phyloP scores from a whole-genome alignment of 2,113 vertebrate genomes.

The Pomatostomus ruficeps region DNA sequence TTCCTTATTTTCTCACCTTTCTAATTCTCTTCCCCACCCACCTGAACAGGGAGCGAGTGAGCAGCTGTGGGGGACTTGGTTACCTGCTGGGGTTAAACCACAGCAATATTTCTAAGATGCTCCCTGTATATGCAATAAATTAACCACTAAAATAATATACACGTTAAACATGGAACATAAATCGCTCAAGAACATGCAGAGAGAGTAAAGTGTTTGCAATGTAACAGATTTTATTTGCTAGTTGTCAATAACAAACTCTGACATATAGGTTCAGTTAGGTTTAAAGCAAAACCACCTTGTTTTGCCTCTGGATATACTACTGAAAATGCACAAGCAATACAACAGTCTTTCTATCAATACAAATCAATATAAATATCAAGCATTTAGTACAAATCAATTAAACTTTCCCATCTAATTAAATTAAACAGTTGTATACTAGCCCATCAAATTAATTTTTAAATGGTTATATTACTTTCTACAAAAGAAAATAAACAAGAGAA shows the following conservation, averaged over 20 bases:
- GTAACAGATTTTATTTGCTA: background rate
- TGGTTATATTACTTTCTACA: background rate
- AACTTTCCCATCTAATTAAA: background rate
- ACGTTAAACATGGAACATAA: background rate
- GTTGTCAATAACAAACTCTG: background rate
- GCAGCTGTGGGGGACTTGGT: background rate
- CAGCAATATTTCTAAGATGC: background rate
- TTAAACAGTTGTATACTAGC: background rate
- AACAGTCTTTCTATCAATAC: background rate
- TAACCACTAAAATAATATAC: background rate
- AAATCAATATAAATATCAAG: background rate
- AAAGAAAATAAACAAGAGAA: background rate
- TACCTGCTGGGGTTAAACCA: background rate
- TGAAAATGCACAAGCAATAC: background rate
- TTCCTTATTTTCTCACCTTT: background rate
- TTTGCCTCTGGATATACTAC: accelerated
- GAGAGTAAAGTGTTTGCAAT: background rate
- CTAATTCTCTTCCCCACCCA: background rate
- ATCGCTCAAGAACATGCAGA: background rate
- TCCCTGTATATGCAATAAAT: background rate
- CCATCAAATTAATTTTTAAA: background rate
- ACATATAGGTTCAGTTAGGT: background rate
- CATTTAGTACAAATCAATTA: background rate
- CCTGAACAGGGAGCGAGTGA: accelerated
- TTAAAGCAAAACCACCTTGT: background rate